A percentile compares a stretch with the other conserved stretches of the same genome.
phyloP scores from a whole-genome alignment of 2,113 vertebrate genomes.

The Takifugu bimaculatus region DNA sequence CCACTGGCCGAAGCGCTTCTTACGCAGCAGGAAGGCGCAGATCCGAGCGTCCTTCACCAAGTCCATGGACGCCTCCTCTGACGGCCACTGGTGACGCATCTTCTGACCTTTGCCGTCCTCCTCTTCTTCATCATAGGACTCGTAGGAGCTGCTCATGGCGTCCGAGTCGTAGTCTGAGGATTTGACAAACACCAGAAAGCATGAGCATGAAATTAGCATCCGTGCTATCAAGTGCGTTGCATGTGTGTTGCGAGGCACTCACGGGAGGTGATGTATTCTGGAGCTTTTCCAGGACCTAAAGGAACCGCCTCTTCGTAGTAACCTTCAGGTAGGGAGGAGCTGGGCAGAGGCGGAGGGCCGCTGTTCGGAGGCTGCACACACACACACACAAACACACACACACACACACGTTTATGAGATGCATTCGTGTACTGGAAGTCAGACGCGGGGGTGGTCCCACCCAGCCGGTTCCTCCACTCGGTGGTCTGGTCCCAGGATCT shows the following conservation, averaged over 20 bases:
- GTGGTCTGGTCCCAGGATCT: no score
- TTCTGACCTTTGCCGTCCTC: conserved; percentile 97
- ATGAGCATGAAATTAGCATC: no score
- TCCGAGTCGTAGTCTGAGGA: conserved; percentile 95
- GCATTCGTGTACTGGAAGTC: no score
- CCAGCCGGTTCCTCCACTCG: no score
- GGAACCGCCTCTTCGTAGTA: conserved; percentile 98
- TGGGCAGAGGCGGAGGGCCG: conserved; percentile 89
- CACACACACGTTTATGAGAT: no score
- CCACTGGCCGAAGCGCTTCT: conserved; percentile 98
- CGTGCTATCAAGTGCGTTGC: neutral
- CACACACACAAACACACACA: conserved; percentile 9
- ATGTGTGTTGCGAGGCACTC: conserved; percentile 61
- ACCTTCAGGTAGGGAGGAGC: conserved; percentile 92
- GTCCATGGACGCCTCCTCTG: conserved; percentile 97
- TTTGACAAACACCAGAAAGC: neutral
- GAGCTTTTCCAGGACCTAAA: conserved; percentile 90
- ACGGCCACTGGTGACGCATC: conserved; percentile 95
- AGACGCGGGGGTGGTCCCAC: no score
- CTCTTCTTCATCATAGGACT: conserved; percentile 97
- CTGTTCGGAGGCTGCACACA: conserved; percentile 83
- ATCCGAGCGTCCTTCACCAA: conserved; percentile 95
- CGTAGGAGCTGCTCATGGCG: conserved; percentile 97
- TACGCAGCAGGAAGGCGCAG: conserved; percentile 94
- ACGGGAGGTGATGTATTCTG: conserved; percentile 98